A percentile compares a stretch with the other conserved stretches of the same genome.
Evolutionary conservation across 1,140 invertebrate species (phyloP).

Genomic region (Drepana arcuata): DNA sequence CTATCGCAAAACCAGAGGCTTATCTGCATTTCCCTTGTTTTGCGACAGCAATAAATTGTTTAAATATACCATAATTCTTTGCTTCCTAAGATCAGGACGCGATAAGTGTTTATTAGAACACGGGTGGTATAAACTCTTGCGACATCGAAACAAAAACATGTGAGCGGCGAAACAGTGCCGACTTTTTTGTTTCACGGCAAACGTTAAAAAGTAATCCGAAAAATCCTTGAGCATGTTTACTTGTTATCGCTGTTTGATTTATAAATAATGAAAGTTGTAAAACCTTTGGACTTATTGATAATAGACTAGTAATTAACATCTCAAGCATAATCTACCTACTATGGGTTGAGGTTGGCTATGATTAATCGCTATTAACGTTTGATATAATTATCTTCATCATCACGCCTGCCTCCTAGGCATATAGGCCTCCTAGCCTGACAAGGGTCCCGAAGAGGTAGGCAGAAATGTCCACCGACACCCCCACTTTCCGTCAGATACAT

Average conservation of each 20-base stretch:
- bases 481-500: too few relatives aligned
- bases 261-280: slow-evolving; percentile 49
- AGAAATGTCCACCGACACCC: too few relatives aligned
- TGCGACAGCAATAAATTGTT: slow-evolving; percentile 63
- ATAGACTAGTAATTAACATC: too few relatives aligned
- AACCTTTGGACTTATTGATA: too few relatives aligned
- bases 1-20: slow-evolving; percentile 52
- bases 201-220: slow-evolving; percentile 33
- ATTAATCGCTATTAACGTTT: too few relatives aligned
- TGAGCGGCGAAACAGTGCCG: slow-evolving; percentile 35
- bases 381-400: too few relatives aligned
- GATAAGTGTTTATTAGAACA: slow-evolving; percentile 65
- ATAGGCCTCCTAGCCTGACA: too few relatives aligned
- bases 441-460: too few relatives aligned
- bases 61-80: slow-evolving; percentile 66
- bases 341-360: too few relatives aligned
- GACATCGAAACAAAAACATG: slow-evolving; percentile 44
- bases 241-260: slow-evolving; percentile 52
- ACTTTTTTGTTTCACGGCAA: slow-evolving; percentile 36
- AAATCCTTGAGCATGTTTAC: slow-evolving; percentile 32
- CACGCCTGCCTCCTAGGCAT: too few relatives aligned
- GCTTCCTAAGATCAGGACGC: slow-evolving; percentile 45
- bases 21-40: slow-evolving; percentile 56
- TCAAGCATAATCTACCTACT: too few relatives aligned
- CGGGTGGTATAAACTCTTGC: slow-evolving; percentile 51